Evolutionary conservation across 2,113 vertebrate genomes (phyloP).

Genomic region (Tricholaema leucomelas): DNA sequence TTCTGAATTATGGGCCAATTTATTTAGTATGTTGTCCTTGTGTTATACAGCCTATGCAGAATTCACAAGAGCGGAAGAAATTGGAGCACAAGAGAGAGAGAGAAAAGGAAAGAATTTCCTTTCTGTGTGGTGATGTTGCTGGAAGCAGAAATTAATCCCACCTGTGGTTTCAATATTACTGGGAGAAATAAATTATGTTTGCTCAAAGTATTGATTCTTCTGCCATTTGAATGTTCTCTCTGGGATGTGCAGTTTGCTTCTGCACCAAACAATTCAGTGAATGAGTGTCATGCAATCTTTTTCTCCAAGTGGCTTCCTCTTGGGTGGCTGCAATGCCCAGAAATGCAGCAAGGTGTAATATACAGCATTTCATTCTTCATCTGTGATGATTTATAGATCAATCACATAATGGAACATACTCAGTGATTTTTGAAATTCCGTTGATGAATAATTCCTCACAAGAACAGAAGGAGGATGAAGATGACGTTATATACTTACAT

Average conservation of each 20-base stretch:
- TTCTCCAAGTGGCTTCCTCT: neutral
- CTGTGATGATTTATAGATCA: neutral
- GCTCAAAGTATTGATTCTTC: neutral
- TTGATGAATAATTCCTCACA: neutral
- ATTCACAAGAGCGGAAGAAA: neutral
- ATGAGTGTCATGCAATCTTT: neutral
- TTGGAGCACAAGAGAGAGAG: neutral
- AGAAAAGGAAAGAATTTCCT: neutral
- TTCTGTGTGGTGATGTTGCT: neutral
- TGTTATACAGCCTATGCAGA: neutral
- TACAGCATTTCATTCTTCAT: neutral
- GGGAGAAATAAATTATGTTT: neutral
- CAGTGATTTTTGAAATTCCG: neutral
- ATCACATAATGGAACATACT: neutral
- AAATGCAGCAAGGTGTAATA: neutral
- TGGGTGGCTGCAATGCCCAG: neutral
- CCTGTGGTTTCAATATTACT: neutral
- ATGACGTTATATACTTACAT: neutral
- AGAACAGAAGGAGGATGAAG: neutral
- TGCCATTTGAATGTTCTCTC: neutral
- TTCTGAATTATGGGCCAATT: neutral
- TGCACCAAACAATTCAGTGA: neutral
- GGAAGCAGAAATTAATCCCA: neutral
- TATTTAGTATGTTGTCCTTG: neutral
- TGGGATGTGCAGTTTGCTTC: neutral